Evolutionary conservation across 2,888 invertebrate genomes (phyloP).

Genomic region (Disparrhopalites patrizii): DNA sequence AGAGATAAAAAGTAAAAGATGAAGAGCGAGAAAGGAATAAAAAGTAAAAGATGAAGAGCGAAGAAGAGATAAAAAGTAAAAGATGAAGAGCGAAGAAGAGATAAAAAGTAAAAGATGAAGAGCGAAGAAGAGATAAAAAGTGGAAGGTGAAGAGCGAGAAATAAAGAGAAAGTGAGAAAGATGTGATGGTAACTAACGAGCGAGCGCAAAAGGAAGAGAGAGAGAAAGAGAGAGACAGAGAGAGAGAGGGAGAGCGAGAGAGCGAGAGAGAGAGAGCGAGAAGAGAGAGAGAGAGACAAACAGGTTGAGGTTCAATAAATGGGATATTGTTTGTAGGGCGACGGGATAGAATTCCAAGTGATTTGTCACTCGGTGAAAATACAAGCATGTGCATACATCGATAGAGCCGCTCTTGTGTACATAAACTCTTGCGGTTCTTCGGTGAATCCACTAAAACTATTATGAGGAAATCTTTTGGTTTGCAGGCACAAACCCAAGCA

Average conservation of each 20-base stretch:
- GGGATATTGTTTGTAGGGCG: constrained; percentile 25
- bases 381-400: too few relatives aligned
- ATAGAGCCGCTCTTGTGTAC: too few relatives aligned
- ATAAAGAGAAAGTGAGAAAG: constrained; percentile 1
- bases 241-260: neutral
- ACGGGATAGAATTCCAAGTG: constrained; percentile 22
- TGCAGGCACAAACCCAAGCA: neutral
- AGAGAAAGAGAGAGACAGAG: neutral
- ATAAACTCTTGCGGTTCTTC: neutral
- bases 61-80: too few relatives aligned
- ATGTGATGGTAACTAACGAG: too few relatives aligned
- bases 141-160: neutral
- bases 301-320: constrained; percentile 19
- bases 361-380: constrained; percentile 12
- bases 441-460: constrained; percentile 1
- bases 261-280: neutral
- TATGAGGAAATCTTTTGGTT: too few relatives aligned
- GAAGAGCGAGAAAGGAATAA: too few relatives aligned
- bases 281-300: neutral
- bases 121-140: too few relatives aligned
- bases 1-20: too few relatives aligned
- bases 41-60: too few relatives aligned
- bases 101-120: too few relatives aligned
- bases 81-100: too few relatives aligned
- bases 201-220: neutral